phyloP scores from a whole-genome alignment of 1,140 invertebrate species.

The Fopius arisanus region DNA sequence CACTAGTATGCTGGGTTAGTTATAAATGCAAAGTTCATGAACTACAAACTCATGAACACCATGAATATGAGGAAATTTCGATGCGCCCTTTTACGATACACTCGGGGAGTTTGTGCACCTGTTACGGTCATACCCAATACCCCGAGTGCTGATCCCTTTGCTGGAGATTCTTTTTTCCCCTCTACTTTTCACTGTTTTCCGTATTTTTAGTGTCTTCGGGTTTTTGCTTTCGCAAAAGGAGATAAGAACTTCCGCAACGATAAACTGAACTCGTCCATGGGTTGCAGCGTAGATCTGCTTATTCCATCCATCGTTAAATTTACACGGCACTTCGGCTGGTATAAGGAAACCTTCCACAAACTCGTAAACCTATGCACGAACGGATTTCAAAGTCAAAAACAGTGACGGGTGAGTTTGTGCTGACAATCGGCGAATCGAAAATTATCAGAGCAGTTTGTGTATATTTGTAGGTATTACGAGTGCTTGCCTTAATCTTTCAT shows the following conservation, averaged over 20 bases:
- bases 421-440: neutral
- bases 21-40: neutral
- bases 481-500: neutral
- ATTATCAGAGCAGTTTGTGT: neutral
- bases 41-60: neutral
- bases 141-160: neutral
- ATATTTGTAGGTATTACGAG: neutral
- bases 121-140: neutral
- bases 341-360: slow-evolving; percentile 21
- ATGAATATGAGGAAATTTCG: neutral
- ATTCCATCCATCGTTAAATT: slow-evolving; percentile 31
- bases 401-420: neutral
- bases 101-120: neutral
- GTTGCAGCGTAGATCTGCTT: slow-evolving; percentile 19
- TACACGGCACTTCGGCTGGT: slow-evolving; percentile 24
- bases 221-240: slow-evolving; percentile 17
- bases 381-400: slow-evolving; percentile 6
- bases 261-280: slow-evolving; percentile 27
- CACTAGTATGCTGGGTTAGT: neutral
- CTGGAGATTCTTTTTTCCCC: neutral
- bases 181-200: neutral
- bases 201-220: neutral
- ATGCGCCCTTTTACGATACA: neutral
- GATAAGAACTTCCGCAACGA: slow-evolving; percentile 29
- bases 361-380: slow-evolving; percentile 27